These are phyloP conservation scores for Tenthredo mesomela DNA, from an alignment of 2,888 invertebrate genomes.

Conservation along the genomic window DNA sequence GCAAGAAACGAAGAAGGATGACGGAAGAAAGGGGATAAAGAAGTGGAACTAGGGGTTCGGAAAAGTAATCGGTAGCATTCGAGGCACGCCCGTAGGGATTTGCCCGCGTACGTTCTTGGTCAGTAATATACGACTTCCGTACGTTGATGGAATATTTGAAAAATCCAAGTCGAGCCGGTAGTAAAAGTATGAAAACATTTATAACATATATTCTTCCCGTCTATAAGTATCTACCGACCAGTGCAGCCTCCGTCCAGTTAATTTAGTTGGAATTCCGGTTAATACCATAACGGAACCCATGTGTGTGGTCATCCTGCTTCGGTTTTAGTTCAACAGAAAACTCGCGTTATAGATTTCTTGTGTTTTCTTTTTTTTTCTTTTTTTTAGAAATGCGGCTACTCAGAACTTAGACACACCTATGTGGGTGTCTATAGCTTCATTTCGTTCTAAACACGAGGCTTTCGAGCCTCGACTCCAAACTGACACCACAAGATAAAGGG, in stretches of 20 bases:
- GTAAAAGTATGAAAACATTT: conserved; percentile 62
- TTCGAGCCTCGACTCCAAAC: not conserved
- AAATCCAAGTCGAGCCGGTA: conserved; percentile 68
- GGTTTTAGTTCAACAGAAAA: not conserved
- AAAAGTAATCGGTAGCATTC: conserved; percentile 71
- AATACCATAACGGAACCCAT: conserved; percentile 12
- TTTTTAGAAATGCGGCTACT: not conserved
- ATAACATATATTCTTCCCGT: not conserved
- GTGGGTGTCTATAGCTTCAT: not conserved
- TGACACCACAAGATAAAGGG: conserved; percentile 19
- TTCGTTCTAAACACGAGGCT: not conserved
- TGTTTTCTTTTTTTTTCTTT: too few species aligned
- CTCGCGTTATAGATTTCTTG: not conserved
- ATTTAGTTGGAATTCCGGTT: not conserved
- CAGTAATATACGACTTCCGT: conserved; percentile 72
- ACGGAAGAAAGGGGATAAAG: conserved; percentile 53
- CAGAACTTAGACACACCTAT: not conserved
- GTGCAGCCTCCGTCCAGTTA: not conserved
- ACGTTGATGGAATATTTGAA: conserved; percentile 75
- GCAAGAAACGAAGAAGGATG: conserved; percentile 43
- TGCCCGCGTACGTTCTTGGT: conserved; percentile 66
- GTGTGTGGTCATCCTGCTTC: conserved; percentile 26
- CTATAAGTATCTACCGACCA: too few species aligned
- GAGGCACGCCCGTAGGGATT: conserved; percentile 66
- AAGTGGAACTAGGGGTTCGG: conserved; percentile 43